Percentiles rank a stretch among this genome's conserved stretches.
phyloP scores from a whole-genome alignment of 2,113 vertebrate genomes.

The Promerops cafer region DNA sequence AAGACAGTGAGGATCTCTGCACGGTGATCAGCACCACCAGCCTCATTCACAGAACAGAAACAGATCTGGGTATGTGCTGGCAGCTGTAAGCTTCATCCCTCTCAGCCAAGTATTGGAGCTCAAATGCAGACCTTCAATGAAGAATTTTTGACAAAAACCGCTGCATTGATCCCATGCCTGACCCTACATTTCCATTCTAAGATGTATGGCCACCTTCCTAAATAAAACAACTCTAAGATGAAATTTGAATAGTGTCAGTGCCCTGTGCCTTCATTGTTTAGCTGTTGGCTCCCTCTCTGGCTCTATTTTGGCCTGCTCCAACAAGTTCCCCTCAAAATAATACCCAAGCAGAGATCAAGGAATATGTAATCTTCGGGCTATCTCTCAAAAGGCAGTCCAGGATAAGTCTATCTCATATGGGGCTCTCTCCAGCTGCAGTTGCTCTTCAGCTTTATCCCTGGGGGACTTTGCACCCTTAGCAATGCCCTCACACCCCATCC shows the following conservation, averaged over 20 bases:
- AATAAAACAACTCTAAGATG: neutral
- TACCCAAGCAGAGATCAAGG: neutral
- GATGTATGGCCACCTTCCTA: neutral
- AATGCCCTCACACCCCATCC: neutral
- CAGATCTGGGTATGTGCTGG: neutral
- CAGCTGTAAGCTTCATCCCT: neutral
- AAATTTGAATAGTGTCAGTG: neutral
- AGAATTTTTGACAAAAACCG: neutral
- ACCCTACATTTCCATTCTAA: neutral
- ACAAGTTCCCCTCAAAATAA: neutral
- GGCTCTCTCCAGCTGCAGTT: neutral
- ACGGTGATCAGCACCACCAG: neutral
- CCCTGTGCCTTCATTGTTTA: neutral
- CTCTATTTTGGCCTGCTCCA: neutral
- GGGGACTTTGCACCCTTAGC: neutral
- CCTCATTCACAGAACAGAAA: neutral
- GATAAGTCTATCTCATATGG: neutral
- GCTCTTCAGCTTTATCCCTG: fast-evolving
- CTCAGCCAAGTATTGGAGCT: neutral
- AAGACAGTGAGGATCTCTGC: neutral
- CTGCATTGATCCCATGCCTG: neutral
- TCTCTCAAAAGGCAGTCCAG: neutral
- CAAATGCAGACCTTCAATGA: neutral
- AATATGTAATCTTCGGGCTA: neutral
- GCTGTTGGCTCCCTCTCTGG: neutral